These are phyloP conservation scores for Lamellibrachia satsuma DNA, from an alignment of 2,888 invertebrate genomes.

Conservation along the genomic window DNA sequence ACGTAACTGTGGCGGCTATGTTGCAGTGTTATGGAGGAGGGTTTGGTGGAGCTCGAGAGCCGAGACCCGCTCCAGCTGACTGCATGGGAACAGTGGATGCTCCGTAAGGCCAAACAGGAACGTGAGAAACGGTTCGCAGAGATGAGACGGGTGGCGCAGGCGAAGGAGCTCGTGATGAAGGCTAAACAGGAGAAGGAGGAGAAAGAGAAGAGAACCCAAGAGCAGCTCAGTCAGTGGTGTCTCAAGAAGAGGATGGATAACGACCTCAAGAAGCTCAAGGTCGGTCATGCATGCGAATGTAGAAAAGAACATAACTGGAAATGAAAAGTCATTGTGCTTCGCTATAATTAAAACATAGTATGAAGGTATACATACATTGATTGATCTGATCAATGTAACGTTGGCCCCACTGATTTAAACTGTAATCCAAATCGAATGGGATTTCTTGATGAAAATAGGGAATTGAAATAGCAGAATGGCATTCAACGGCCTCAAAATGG, in stretches of 20 bases:
- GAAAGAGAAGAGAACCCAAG: neutral
- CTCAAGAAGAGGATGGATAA: conserved; percentile 4
- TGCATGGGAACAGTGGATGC: conserved; percentile 58
- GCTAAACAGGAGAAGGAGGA: neutral
- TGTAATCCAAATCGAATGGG: too few species aligned
- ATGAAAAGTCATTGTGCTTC: too few species aligned
- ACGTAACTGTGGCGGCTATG: neutral
- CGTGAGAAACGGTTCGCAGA: conserved; percentile 34
- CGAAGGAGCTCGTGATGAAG: conserved; percentile 19
- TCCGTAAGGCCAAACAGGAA: conserved; percentile 54
- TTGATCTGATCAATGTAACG: too few species aligned
- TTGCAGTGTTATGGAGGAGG: neutral
- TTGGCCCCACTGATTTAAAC: too few species aligned
- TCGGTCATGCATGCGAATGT: neutral
- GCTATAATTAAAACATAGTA: too few species aligned
- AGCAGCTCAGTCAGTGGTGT: neutral
- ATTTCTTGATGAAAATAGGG: too few species aligned
- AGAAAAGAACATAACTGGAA: too few species aligned
- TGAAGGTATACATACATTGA: too few species aligned
- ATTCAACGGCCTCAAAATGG: too few species aligned
- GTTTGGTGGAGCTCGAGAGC: conserved; percentile 8
- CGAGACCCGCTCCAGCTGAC: conserved; percentile 45
- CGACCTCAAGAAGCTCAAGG: conserved; percentile 12
- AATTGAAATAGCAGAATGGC: too few species aligned
- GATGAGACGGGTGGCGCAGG: conserved; percentile 21